Base-by-base conservation (phyloP, 2,888 invertebrate genomes). In the Cyaniris semiargus region DNA sequence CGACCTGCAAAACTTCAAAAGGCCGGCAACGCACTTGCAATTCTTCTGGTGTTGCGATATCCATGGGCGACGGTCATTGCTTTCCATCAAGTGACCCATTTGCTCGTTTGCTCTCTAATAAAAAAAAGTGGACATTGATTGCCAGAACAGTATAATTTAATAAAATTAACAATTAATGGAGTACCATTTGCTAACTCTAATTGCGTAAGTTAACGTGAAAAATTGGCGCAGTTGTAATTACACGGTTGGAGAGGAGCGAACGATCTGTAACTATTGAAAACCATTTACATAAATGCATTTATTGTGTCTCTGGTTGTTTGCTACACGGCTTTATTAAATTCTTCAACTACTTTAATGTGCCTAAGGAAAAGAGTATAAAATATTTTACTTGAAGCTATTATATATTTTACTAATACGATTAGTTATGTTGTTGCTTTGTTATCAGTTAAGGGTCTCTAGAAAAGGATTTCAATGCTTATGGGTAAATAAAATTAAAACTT, bases 261-360 rank as follows among this genome's bases (percentile, higher is more conserved):
- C 21, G 13, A 66, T 66, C 60, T 10, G 60, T 66, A 66, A 66
- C 60, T 66, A 66, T 66, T 66, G 60, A 66, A 66, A 66, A 66
- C 23, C 60, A 66, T 66, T 66, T 15, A 66, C 60, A 66, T 66
- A 66, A 66, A 23, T 66, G 23, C 23, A 66, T 66, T 66, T 66
- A 66, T 66, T 66, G 27, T 23, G 13, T 60, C 23, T 60, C 60
- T 23, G 60, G 13, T 58, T 58, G 18, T 53, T 18, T 58, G 21
- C 58, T 58, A 21, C 60, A 23, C 15, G 60, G 15, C 60, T 85
- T 66, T 23, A 66, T 66, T 27, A 23, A 23, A 23, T 27, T 66
- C 27, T 23, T 13, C 15, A 23, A 5, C 15, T 66, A 15, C 3
- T 27, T 60, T 13, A 4, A 23, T 23, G 4, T 13, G 13, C 13